Conservation (phyloP, 2,797 vertebrate genomes). For the Enoplosus armatus region DNA sequence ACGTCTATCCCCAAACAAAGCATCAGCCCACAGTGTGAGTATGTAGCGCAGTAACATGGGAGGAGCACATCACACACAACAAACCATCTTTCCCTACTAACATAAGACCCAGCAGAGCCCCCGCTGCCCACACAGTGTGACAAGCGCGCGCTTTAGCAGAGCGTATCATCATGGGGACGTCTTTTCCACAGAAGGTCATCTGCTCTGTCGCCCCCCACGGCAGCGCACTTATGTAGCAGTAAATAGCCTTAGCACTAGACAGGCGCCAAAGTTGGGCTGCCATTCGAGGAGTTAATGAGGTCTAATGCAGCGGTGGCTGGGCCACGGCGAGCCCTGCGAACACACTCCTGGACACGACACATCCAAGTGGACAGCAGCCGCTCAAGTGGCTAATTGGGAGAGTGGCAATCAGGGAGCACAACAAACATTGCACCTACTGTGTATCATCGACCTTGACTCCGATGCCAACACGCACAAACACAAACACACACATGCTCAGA, state of each 20-base stretch:
- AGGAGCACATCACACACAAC: neutral
- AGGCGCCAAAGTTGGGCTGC: slow-evolving; percentile 77
- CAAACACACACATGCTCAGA: slow-evolving; percentile 79
- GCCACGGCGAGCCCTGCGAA: slow-evolving; percentile 71
- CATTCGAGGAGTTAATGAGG: slow-evolving; percentile 86
- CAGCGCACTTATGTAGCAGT: slow-evolving; percentile 79
- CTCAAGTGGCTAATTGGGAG: slow-evolving; percentile 89
- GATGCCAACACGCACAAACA: slow-evolving; percentile 71
- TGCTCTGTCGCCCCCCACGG: slow-evolving; percentile 75
- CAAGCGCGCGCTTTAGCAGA: slow-evolving; percentile 31
- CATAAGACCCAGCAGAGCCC: neutral
- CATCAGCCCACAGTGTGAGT: neutral
- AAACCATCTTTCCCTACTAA: neutral
- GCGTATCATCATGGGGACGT: slow-evolving; percentile 61
- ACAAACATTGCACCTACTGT: slow-evolving; percentile 88
- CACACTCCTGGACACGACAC: slow-evolving; percentile 85
- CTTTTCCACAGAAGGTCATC: slow-evolving; percentile 83
- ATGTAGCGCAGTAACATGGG: neutral
- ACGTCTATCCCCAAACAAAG: neutral
- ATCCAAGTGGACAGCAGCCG: slow-evolving; percentile 89
- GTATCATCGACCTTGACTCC: slow-evolving; percentile 86
- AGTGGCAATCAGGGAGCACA: slow-evolving; percentile 81
- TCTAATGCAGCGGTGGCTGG: slow-evolving; percentile 79
- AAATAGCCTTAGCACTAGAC: slow-evolving; percentile 84
- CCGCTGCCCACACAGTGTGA: slow-evolving; percentile 30